Conservation (phyloP, 1,140 invertebrate genomes). For the Dysdera silvatica region DNA sequence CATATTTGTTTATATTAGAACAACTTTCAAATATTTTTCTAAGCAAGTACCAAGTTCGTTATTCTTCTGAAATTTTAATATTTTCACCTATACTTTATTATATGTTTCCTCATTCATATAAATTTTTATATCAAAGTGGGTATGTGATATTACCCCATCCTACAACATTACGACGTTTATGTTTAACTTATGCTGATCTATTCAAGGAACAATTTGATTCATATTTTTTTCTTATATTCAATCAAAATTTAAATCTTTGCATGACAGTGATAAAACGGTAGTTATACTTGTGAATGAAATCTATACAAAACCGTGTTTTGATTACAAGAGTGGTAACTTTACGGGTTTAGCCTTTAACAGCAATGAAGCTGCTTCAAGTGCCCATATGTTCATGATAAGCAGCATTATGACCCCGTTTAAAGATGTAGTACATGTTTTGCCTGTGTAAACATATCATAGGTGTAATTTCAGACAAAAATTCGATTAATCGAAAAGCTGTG, state of each 20-base stretch:
- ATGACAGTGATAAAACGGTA: not conserved
- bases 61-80: not conserved
- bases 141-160: not conserved
- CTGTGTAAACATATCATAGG: conserved; percentile 13
- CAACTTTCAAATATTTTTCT: too few species aligned
- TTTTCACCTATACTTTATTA: not conserved
- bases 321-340: conserved; percentile 24
- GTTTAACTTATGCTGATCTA: not conserved
- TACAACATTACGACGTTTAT: not conserved
- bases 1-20: too few species aligned
- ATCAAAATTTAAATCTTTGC: not conserved
- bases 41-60: not conserved
- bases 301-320: conserved; percentile 11
- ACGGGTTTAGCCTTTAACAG: conserved; percentile 25
- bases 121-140: not conserved
- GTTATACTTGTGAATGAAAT: conserved; percentile 4
- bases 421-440: conserved; percentile 27
- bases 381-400: conserved; percentile 30
- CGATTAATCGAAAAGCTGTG: conserved; percentile 31
- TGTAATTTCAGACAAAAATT: conserved; percentile 29
- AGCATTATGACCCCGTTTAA: conserved; percentile 21
- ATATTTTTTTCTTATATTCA: not conserved
- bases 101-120: not conserved
- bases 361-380: conserved; percentile 23
- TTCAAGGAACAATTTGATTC: not conserved